These are phyloP conservation scores for Chiridota heheva DNA, from an alignment of 35 echinoderm and acorn worm genomes.

Conservation along the genomic window DNA sequence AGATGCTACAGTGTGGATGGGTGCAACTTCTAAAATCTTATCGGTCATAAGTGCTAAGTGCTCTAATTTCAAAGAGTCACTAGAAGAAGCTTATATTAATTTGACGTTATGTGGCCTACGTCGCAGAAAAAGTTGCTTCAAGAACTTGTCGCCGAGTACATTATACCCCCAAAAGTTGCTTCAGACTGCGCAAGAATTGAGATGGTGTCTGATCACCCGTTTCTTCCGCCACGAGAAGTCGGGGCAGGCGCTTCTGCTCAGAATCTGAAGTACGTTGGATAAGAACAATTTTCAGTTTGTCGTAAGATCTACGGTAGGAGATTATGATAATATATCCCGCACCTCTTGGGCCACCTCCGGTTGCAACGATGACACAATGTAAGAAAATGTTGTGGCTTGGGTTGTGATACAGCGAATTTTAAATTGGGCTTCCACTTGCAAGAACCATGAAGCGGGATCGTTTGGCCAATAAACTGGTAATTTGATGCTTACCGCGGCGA, in stretches of 20 bases:
- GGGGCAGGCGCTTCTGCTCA: background rate
- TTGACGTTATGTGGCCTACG: too few relatives aligned
- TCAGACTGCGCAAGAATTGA: too few relatives aligned
- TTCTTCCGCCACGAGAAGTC: background rate
- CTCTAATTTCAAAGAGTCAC: too few relatives aligned
- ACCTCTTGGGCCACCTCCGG: background rate
- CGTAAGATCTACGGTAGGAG: background rate
- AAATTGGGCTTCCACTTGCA: too few relatives aligned
- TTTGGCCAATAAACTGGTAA: too few relatives aligned
- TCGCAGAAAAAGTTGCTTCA: too few relatives aligned
- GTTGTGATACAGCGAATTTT: background rate
- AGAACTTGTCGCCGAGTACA: background rate
- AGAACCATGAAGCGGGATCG: too few relatives aligned
- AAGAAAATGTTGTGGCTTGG: background rate
- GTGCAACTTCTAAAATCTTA: background rate
- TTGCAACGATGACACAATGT: background rate
- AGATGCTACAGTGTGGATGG: too few relatives aligned
- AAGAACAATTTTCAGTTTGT: background rate
- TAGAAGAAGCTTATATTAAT: too few relatives aligned
- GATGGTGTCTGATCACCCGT: background rate
- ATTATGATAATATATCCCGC: background rate
- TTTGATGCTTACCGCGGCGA: too few relatives aligned
- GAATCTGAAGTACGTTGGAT: background rate
- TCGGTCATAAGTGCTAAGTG: too few relatives aligned
- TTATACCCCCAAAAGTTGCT: too few relatives aligned